Evolutionary conservation across 1,140 invertebrate species (phyloP).

Genomic region (Uloborus diversus): DNA sequence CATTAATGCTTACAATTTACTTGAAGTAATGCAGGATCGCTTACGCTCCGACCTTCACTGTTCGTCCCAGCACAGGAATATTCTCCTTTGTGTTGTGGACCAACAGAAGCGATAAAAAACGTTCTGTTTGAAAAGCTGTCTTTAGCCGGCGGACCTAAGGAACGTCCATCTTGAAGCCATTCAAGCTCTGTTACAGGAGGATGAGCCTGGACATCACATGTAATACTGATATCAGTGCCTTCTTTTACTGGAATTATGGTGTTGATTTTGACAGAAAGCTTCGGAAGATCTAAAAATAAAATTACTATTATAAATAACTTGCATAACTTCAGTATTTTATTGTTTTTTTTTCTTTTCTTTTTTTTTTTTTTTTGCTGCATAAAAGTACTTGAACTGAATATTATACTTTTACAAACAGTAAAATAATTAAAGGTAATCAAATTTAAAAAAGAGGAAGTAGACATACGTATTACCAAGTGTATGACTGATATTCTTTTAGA

Average conservation of each 20-base stretch:
- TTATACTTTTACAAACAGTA: too few relatives aligned
- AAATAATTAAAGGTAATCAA: too few relatives aligned
- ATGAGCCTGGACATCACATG: slow-evolving; percentile 75
- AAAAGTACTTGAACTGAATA: too few relatives aligned
- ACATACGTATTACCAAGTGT: too few relatives aligned
- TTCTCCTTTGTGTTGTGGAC: slow-evolving; percentile 60
- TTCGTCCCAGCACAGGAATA: slow-evolving; percentile 91
- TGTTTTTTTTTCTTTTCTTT: too few relatives aligned
- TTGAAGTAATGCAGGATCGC: slow-evolving; percentile 81
- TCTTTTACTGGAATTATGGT: neutral
- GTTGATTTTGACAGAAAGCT: slow-evolving; percentile 9
- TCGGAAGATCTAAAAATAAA: slow-evolving; percentile 16
- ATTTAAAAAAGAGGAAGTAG: too few relatives aligned
- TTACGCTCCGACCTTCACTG: slow-evolving; percentile 85
- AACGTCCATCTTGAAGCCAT: slow-evolving; percentile 78
- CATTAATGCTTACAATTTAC: slow-evolving; percentile 72
- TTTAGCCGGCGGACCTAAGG: slow-evolving; percentile 14
- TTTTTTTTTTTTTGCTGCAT: too few relatives aligned
- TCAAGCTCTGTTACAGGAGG: slow-evolving; percentile 80
- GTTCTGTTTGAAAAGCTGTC: slow-evolving; percentile 70
- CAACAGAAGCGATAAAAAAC: slow-evolving; percentile 62
- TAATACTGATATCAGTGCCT: slow-evolving; percentile 18
- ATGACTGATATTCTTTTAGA: too few relatives aligned
- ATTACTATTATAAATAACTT: too few relatives aligned
- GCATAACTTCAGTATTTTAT: too few relatives aligned